Evolutionary conservation across 2,797 vertebrate species (phyloP).

Genomic region (Podarcis siculus): DNA sequence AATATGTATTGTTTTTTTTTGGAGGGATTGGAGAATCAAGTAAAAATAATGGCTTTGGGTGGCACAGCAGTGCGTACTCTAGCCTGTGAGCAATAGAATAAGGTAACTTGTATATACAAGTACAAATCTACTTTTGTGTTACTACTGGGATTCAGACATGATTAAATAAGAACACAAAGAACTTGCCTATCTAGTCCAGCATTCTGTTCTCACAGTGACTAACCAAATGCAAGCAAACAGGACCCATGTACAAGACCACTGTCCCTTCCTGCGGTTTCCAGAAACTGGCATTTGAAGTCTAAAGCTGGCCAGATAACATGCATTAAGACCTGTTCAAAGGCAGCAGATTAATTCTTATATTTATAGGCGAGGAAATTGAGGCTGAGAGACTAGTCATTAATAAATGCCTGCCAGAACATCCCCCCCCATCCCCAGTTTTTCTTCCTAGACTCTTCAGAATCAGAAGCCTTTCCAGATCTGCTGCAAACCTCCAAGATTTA

Average conservation of each 20-base stretch:
- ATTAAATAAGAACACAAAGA: not conserved
- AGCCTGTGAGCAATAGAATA: not conserved
- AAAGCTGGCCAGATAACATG: not conserved
- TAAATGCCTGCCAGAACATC: not conserved
- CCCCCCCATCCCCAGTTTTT: not conserved
- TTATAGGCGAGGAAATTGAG: not conserved
- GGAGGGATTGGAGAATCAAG: not conserved
- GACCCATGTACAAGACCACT: no score
- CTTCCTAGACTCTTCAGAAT: not conserved
- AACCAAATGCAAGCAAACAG: no score
- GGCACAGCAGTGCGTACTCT: not conserved
- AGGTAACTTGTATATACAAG: not conserved
- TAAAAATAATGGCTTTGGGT: not conserved
- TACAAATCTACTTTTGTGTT: not conserved
- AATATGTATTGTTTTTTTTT: not conserved
- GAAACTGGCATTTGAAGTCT: no score
- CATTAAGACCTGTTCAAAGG: not conserved
- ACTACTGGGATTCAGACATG: not conserved
- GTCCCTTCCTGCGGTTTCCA: no score
- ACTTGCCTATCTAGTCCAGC: no score
- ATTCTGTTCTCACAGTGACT: no score
- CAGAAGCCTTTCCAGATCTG: not conserved
- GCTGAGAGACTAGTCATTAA: not conserved
- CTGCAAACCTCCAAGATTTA: not conserved
- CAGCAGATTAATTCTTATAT: not conserved